Base-by-base conservation (phyloP, 92 coral and sea anemone species). In the Phenganax marumi region DNA sequence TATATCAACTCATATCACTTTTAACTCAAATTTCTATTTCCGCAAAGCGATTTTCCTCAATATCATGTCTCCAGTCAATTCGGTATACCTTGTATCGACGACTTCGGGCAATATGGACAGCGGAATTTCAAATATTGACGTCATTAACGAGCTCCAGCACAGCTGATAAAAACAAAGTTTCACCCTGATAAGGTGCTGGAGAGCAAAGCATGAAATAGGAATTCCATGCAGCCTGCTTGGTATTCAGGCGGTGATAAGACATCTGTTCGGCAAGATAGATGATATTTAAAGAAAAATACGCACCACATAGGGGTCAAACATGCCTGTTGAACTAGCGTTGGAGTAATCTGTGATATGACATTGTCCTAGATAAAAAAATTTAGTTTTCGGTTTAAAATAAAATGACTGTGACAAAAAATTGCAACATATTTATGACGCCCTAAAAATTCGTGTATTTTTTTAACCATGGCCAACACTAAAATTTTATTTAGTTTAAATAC, bases 281-380 rank as follows among this genome's bases (percentile, higher is more conserved):
- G n/a, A n/a, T n/a, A n/a, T n/a, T n/a, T n/a, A n/a, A n/a, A n/a
- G n/a, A n/a, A n/a, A n/a, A n/a, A n/a, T 12, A 87, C 98, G 83
- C 49, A 95, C 98, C 88, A 95, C 80, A 81, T 89, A 95, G 24
- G 98, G 98, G 62, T 95, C 98, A 89, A 92, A 95, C 88, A 95
- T 86, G 10, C 97, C 98, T 3, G 98, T 95, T 10, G 93, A 82
- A 77, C 98, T 95, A 54, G 98, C 98, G 86, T 91, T 95, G 69
- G 98, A 92, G 76, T 90, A 95, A 79, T 95, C 98, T 73, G 98
- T 95, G 6, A 88, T 80, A 85, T 90, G 93, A 58, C 77, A 54
- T 57, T 84, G 88, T 62, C 97, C 95, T 91, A 52, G 16, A 52
- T 5, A 33, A 33, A 33, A 33, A 33, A 33, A 1, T 33, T 33